A percentile compares a stretch with the other conserved stretches of the same genome.
Evolutionary conservation across 2,113 vertebrate species (phyloP).

Genomic region (Opisthocomus hoazin): DNA sequence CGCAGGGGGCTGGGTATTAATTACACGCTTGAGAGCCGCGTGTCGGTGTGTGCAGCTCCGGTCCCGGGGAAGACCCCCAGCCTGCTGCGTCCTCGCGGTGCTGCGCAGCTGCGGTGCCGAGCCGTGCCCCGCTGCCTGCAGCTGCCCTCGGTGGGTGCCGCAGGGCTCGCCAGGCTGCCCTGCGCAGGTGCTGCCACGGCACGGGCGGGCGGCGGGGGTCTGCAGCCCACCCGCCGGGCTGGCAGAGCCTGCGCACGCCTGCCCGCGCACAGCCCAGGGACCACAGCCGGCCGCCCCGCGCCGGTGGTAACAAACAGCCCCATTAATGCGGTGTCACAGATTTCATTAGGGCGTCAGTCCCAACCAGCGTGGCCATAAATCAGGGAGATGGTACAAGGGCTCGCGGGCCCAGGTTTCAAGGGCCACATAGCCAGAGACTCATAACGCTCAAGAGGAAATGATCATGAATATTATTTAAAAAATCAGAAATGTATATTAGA

Average conservation of each 20-base stretch:
- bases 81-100: fast-evolving
- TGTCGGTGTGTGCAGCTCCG: not conserved
- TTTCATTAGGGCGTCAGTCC: slow-evolving; percentile 77
- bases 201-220: not conserved
- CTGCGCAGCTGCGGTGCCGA: not conserved
- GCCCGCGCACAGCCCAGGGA: slow-evolving; percentile 7
- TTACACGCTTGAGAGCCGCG: slow-evolving; percentile 47
- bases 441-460: slow-evolving; percentile 60
- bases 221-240: slow-evolving; percentile 17
- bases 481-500: slow-evolving; percentile 71
- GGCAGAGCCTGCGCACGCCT: not conserved
- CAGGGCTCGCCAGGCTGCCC: not conserved
- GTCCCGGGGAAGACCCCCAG: not conserved
- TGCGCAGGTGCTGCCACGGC: fast-evolving
- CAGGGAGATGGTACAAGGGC: slow-evolving; percentile 76
- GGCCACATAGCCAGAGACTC: slow-evolving; percentile 72
- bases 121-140: fast-evolving
- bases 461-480: slow-evolving; percentile 71
- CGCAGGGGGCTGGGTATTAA: slow-evolving; percentile 33
- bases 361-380: slow-evolving; percentile 77
- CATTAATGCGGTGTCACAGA: slow-evolving; percentile 76
- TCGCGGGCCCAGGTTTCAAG: slow-evolving; percentile 66
- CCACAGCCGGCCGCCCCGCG: slow-evolving; percentile 62
- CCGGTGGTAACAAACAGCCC: slow-evolving; percentile 77
- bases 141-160: not conserved